Conservation (phyloP, 2,113 vertebrate species). For the Anguilla japonica region DNA sequence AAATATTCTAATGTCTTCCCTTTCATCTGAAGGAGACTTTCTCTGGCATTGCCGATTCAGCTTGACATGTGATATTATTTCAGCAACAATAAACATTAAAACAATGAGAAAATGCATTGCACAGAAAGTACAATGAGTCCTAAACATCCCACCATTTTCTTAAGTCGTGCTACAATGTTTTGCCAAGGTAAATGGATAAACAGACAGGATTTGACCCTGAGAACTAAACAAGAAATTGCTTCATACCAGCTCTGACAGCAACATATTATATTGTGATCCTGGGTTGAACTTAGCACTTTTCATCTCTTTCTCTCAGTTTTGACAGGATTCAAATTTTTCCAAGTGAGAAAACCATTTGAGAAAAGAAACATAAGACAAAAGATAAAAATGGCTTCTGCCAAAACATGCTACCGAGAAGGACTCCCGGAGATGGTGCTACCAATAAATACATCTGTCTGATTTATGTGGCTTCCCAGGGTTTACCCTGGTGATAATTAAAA, state of each 20-base stretch:
- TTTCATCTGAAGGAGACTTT: background rate
- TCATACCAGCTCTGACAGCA: background rate
- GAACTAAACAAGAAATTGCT: background rate
- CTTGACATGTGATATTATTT: background rate
- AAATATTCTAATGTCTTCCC: no score
- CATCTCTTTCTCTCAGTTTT: background rate
- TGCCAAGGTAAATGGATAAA: background rate
- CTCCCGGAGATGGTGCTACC: constrained; percentile 4
- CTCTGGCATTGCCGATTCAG: background rate
- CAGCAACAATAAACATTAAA: no score
- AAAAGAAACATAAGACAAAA: background rate
- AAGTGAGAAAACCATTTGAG: background rate
- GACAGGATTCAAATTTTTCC: background rate
- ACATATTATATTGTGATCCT: background rate
- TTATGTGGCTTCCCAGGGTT: constrained; percentile 9
- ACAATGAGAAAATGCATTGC: no score
- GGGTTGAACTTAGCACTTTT: background rate
- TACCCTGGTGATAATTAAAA: constrained; percentile 13
- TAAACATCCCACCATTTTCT: background rate
- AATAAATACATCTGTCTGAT: constrained; percentile 1
- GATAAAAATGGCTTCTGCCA: background rate
- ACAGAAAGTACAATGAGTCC: background rate
- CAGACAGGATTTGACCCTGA: background rate
- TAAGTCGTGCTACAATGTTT: background rate
- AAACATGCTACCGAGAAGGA: background rate